These are phyloP conservation scores for Phataginus tricuspis DNA, from an alignment of 2,797 vertebrate species.

Conservation along the genomic window DNA sequence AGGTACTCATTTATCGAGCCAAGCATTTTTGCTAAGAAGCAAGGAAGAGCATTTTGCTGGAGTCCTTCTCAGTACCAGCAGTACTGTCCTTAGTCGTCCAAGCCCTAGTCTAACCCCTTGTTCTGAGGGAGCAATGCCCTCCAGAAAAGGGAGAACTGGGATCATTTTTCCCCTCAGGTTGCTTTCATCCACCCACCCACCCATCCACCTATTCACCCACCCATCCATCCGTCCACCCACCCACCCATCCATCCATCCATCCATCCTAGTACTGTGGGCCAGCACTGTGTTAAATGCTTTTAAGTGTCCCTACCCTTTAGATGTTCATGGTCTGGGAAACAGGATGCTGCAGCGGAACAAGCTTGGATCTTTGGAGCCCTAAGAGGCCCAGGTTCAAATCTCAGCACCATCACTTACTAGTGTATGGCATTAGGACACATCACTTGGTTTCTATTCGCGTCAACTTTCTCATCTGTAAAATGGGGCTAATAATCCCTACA, in stretches of 20 bases:
- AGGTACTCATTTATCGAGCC: not conserved
- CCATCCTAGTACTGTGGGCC: not conserved
- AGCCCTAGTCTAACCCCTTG: too few relatives aligned
- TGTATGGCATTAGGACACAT: not conserved
- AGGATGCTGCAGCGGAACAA: not conserved
- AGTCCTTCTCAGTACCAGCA: not conserved
- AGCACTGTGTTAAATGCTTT: not conserved
- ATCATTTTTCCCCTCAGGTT: not conserved
- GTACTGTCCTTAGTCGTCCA: not conserved
- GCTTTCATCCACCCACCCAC: not conserved
- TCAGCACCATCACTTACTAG: not conserved
- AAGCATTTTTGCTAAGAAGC: not conserved
- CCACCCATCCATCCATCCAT: not conserved
- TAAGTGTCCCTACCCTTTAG: not conserved
- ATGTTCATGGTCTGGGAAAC: not conserved
- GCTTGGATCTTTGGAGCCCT: not conserved
- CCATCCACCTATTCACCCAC: too few relatives aligned
- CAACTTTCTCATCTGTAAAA: not conserved
- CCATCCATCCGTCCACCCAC: not conserved
- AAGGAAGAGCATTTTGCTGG: not conserved
- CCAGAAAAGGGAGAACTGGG: not conserved
- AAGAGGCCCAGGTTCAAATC: not conserved
- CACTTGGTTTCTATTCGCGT: not conserved
- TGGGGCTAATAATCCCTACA: not conserved
- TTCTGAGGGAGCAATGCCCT: not conserved